Evolutionary conservation across 2,113 vertebrate species (phyloP).

Genomic region (Gila orcuttii): DNA sequence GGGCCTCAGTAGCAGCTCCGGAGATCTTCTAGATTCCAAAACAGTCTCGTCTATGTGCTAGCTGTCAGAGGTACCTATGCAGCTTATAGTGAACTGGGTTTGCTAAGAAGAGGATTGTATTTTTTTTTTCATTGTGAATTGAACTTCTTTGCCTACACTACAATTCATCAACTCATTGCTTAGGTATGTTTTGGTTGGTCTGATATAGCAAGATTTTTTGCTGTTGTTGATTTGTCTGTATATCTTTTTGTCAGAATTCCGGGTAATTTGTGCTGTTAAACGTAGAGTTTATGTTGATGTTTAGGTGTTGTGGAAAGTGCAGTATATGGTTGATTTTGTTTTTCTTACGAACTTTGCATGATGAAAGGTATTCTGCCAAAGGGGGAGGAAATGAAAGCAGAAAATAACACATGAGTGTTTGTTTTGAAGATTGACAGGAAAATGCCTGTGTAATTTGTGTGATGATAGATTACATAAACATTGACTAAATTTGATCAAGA

Average conservation of each 20-base stretch:
- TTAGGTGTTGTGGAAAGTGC: not conserved
- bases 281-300: not conserved
- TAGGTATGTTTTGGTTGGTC: slow-evolving; percentile 9
- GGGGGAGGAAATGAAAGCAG: not conserved
- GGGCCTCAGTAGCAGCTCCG: slow-evolving; percentile 62
- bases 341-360: slow-evolving; percentile 4
- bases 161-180: not conserved
- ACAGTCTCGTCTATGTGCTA: slow-evolving; percentile 59
- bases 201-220: not conserved
- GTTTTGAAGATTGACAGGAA: slow-evolving; percentile 18
- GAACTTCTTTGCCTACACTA: not conserved
- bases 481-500: not conserved
- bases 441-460: not conserved
- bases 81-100: slow-evolving; percentile 29
- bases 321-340: not conserved
- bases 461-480: slow-evolving; percentile 24
- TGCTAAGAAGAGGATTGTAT: not conserved
- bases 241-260: not conserved
- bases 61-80: slow-evolving; percentile 32
- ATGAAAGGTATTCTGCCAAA: not conserved
- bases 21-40: slow-evolving; percentile 69
- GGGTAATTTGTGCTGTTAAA: not conserved
- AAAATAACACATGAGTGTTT: slow-evolving; percentile 23
- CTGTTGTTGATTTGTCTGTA: not conserved
- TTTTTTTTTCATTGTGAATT: not conserved